Conservation (phyloP, 2,797 vertebrate species). For the Parotocinclus haroldoi region DNA sequence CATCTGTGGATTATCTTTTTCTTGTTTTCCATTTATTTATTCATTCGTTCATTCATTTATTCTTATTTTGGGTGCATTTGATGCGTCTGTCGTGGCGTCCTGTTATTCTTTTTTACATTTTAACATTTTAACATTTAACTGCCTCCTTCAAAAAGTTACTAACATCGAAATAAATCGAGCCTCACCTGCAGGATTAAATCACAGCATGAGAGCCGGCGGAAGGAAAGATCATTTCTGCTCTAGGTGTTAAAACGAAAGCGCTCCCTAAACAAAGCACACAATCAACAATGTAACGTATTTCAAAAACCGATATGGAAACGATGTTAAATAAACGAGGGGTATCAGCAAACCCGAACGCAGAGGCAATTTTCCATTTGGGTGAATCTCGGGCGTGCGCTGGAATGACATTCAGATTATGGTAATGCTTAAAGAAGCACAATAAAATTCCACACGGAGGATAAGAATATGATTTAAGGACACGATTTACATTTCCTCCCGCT, state of each 20-base stretch:
- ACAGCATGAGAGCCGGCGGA: too few relatives aligned
- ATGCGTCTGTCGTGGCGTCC: too few relatives aligned
- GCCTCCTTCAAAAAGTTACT: too few relatives aligned
- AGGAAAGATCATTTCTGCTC: neutral
- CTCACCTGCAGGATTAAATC: too few relatives aligned
- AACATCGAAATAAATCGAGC: too few relatives aligned
- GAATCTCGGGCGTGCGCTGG: conserved; percentile 28
- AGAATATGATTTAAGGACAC: conserved; percentile 76
- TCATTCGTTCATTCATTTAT: too few relatives aligned
- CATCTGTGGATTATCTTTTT: too few relatives aligned
- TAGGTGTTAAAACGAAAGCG: neutral
- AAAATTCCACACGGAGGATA: conserved; percentile 63
- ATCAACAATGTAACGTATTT: conserved; percentile 3
- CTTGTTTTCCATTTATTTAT: too few relatives aligned
- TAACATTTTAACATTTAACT: too few relatives aligned
- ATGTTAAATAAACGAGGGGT: conserved; percentile 7
- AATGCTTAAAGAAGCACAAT: conserved; percentile 71
- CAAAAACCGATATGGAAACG: conserved; percentile 15
- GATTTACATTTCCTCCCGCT: conserved; percentile 60
- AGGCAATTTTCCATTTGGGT: conserved; percentile 39
- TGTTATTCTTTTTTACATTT: too few relatives aligned
- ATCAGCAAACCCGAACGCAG: conserved; percentile 22
- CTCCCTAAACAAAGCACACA: conserved; percentile 4
- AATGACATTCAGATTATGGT: conserved; percentile 37
- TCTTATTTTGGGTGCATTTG: too few relatives aligned